phyloP scores from a whole-genome alignment of 2,113 vertebrate genomes.

The Rhabdomys dilectus region DNA sequence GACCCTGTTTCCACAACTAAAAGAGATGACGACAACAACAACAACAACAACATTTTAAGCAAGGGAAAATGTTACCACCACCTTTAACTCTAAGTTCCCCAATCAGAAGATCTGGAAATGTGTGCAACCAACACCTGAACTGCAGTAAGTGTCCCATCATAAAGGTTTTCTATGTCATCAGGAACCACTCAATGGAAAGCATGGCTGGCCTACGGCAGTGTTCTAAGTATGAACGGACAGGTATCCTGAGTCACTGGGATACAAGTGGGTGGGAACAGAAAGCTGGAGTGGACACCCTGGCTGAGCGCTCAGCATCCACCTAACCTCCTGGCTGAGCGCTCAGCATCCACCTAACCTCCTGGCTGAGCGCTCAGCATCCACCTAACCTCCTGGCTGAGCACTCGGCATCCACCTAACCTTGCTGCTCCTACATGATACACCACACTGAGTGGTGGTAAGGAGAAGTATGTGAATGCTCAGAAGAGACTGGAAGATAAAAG shows the following conservation, averaged over 20 bases:
- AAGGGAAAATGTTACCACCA: constrained; percentile 47
- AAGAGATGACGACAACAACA: neutral
- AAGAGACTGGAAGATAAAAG: neutral
- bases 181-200: neutral
- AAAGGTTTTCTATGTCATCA: neutral
- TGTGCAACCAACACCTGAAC: neutral
- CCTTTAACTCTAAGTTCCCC: constrained; percentile 13
- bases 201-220: neutral
- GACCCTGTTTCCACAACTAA: neutral
- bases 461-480: neutral
- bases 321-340: neutral
- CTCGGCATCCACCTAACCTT: neutral
- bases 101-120: neutral
- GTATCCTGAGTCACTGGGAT: constrained; percentile 28
- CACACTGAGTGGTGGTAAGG: neutral
- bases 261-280: neutral
- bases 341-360: neutral
- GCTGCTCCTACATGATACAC: neutral
- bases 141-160: neutral
- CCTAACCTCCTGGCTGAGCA: neutral
- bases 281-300: neutral
- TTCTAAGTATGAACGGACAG: constrained; percentile 18
- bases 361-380: neutral
- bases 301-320: neutral
- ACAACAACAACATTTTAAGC: constrained; percentile 15